Evolutionary conservation across 2,797 vertebrate genomes (phyloP).

Genomic region (Huso huso): DNA sequence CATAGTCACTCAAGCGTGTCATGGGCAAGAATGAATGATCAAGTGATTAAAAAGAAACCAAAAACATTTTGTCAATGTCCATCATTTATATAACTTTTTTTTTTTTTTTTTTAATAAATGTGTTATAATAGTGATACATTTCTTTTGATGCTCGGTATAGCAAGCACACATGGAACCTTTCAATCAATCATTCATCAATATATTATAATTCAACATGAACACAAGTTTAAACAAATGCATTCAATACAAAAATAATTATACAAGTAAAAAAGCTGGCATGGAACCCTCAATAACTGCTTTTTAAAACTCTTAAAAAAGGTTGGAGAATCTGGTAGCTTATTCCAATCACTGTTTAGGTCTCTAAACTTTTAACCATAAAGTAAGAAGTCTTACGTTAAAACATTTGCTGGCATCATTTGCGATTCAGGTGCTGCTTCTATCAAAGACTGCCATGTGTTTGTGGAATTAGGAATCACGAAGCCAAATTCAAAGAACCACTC

Average conservation of each 20-base stretch:
- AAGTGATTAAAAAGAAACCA: too few species aligned
- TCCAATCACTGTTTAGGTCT: background rate
- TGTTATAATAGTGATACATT: background rate
- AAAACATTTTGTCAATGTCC: too few species aligned
- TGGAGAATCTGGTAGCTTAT: too few species aligned
- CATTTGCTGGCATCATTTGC: slow-evolving; percentile 98
- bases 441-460: slow-evolving; percentile 98
- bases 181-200: background rate
- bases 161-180: background rate
- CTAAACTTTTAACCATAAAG: background rate
- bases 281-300: background rate
- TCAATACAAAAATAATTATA: background rate
- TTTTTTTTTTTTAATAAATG: too few species aligned
- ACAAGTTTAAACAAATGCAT: too few species aligned
- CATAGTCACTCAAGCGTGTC: too few species aligned
- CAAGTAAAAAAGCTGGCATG: too few species aligned
- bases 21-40: too few species aligned
- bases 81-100: too few species aligned
- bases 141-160: background rate
- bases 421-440: slow-evolving; percentile 98
- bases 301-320: too few species aligned
- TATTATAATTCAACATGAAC: too few species aligned
- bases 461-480: slow-evolving; percentile 97
- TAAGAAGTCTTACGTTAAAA: slow-evolving; percentile 84
- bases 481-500: slow-evolving; percentile 99